Conservation (phyloP, 2,888 invertebrate genomes). For the Spilosoma lubricipeda region DNA sequence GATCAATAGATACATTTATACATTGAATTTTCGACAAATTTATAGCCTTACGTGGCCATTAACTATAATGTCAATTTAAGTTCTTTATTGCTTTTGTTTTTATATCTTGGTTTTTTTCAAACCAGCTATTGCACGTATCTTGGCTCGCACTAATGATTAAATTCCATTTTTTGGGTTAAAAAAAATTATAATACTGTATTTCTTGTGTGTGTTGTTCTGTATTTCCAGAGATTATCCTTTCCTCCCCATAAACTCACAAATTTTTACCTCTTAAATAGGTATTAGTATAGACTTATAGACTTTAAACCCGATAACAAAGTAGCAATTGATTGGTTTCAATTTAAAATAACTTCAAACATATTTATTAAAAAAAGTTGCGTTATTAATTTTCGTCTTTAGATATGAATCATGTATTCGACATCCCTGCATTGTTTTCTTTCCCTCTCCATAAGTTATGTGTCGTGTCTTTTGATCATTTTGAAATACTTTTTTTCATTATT, state of each 20-base stretch:
- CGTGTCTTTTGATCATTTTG: neutral
- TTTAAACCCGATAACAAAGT: neutral
- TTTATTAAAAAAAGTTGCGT: neutral
- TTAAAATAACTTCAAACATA: neutral
- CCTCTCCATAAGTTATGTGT: neutral
- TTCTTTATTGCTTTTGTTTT: no score
- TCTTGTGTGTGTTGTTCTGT: no score
- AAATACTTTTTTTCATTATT: slow-evolving; percentile 1
- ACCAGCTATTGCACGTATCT: no score
- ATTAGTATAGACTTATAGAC: neutral
- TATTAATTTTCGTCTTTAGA: neutral
- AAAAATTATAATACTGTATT: no score
- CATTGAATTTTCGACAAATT: no score
- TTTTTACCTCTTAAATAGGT: neutral
- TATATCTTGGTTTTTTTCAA: no score
- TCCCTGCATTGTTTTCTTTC: neutral
- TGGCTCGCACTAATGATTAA: no score
- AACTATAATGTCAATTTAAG: no score
- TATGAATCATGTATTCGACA: neutral
- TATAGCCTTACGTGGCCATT: no score
- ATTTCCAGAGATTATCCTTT: no score
- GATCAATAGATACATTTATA: neutral
- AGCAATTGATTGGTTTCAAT: neutral
- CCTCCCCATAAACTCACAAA: no score
- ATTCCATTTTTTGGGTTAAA: no score